phyloP scores from a whole-genome alignment of 2,888 invertebrate genomes.

The Hesperia comma region DNA sequence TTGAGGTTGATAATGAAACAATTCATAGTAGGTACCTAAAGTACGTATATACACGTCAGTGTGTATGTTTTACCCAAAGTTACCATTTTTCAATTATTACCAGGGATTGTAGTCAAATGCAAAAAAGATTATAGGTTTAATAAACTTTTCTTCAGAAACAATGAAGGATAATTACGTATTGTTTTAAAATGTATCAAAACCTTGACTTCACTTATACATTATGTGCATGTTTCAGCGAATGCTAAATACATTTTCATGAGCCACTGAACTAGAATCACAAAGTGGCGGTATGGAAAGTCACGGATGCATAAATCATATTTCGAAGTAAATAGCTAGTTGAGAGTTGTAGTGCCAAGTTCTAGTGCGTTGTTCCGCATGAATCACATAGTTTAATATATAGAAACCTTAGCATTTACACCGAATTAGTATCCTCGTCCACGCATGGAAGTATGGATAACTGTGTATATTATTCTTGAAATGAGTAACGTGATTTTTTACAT shows the following conservation, averaged over 20 bases:
- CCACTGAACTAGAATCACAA: neutral
- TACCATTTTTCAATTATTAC: no score
- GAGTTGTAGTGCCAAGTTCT: conserved; percentile 29
- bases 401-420: conserved; percentile 10
- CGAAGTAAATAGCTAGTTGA: conserved; percentile 17
- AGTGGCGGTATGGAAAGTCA: conserved; percentile 1
- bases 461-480: neutral
- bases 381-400: conserved; percentile 20
- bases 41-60: no score
- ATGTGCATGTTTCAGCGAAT: conserved; percentile 2
- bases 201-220: neutral
- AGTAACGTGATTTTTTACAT: neutral
- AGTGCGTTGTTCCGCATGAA: conserved; percentile 30
- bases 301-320: conserved; percentile 22
- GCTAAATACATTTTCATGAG: conserved; percentile 7
- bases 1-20: no score
- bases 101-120: no score
- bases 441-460: conserved; percentile 7
- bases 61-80: no score
- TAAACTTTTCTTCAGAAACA: no score
- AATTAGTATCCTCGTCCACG: conserved; percentile 17
- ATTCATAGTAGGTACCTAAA: no score
- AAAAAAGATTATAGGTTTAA: no score
- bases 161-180: no score
- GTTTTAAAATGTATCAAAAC: no score